Conservation (phyloP, 1,140 invertebrate species). For the Argopecten irradians region DNA sequence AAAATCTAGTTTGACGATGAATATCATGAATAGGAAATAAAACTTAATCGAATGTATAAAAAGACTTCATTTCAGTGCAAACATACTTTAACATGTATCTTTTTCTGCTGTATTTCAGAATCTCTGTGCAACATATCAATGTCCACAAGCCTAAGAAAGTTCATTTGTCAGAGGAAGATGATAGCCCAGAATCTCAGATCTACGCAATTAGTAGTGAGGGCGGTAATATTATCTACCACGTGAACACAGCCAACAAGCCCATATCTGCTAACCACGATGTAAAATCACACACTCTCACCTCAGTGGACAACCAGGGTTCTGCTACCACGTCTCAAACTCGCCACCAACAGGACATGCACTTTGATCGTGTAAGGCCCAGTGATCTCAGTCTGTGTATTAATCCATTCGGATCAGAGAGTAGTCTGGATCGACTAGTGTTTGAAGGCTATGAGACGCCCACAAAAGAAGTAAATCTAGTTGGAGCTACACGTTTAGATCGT, state of each 20-base stretch:
- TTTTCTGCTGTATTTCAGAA: slow-evolving; percentile 74
- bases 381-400: slow-evolving; percentile 73
- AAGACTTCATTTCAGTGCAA: too few species aligned
- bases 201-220: slow-evolving; percentile 92
- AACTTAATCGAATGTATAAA: too few species aligned
- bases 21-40: too few species aligned
- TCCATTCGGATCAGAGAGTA: slow-evolving; percentile 74
- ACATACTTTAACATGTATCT: too few species aligned
- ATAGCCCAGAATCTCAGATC: slow-evolving; percentile 82
- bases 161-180: slow-evolving; percentile 63
- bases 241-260: slow-evolving; percentile 77
- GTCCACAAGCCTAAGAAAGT: slow-evolving; percentile 84
- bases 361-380: slow-evolving; percentile 71
- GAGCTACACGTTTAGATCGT: slow-evolving; percentile 69
- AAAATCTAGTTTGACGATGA: too few species aligned
- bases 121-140: slow-evolving; percentile 90
- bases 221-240: slow-evolving; percentile 91
- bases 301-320: slow-evolving; percentile 65
- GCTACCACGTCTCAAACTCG: slow-evolving; percentile 58
- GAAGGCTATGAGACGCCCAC: slow-evolving; percentile 64
- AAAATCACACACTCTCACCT: slow-evolving; percentile 69
- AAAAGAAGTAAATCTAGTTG: slow-evolving; percentile 55
- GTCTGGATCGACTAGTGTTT: slow-evolving; percentile 70
- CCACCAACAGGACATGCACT: slow-evolving; percentile 70
- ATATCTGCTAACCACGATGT: slow-evolving; percentile 67